Conservation (phyloP, 2,797 vertebrate species). For the Melanotaenia nigrans region DNA sequence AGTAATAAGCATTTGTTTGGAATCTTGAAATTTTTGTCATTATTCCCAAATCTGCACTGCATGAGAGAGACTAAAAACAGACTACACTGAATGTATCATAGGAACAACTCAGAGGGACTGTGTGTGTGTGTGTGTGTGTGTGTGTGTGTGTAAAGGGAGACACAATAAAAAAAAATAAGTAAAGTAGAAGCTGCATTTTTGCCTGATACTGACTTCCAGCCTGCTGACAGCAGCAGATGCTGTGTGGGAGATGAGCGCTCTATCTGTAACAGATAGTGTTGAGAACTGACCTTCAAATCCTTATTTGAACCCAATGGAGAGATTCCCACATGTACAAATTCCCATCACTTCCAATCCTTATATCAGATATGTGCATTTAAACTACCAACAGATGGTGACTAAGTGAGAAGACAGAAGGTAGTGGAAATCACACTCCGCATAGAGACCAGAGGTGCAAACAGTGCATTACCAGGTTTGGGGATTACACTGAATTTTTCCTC, state of each 20-base stretch:
- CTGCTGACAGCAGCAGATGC: constrained; percentile 53
- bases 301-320: constrained; percentile 51
- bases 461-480: too few species aligned
- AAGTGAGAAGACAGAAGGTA: not conserved
- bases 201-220: constrained; percentile 32
- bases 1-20: constrained; percentile 15
- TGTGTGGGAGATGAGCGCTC: constrained; percentile 59
- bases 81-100: constrained; percentile 2
- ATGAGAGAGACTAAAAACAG: not conserved
- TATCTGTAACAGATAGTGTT: constrained; percentile 51
- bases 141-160: constrained; percentile 8
- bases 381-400: not conserved
- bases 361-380: constrained; percentile 14
- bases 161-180: not conserved
- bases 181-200: constrained; percentile 42
- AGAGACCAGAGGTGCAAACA: not conserved
- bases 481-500: not conserved
- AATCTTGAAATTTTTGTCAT: constrained; percentile 3
- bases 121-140: too few species aligned
- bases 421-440: not conserved
- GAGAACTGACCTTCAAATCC: constrained; percentile 47
- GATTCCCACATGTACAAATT: constrained; percentile 21
- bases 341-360: constrained; percentile 8
- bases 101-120: constrained; percentile 3
- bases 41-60: constrained; percentile 15